Conservation (phyloP, 64 coral and sea anemone genomes). For the Stylophora pistillata region DNA sequence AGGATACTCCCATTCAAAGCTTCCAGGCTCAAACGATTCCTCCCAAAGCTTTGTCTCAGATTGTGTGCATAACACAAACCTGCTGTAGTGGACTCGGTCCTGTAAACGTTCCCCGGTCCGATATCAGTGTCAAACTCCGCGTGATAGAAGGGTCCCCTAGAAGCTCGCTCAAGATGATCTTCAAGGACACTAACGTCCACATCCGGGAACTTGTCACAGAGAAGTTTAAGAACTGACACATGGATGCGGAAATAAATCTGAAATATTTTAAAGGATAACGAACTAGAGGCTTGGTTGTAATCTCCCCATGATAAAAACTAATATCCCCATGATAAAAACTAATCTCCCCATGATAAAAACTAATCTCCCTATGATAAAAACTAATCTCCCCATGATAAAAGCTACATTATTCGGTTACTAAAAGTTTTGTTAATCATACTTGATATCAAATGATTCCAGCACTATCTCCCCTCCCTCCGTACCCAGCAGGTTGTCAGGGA, state of each 20-base stretch:
- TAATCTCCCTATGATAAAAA: no score
- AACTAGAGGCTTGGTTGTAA: background rate
- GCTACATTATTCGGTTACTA: no score
- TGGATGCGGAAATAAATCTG: slow-evolving; percentile 95
- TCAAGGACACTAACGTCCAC: slow-evolving; percentile 65
- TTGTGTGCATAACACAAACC: slow-evolving; percentile 1
- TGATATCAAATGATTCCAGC: no score
- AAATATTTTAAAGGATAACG: background rate
- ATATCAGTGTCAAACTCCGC: slow-evolving; percentile 74
- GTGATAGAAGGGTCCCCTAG: slow-evolving; percentile 87
- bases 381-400: no score
- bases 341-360: no score
- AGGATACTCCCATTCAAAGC: background rate
- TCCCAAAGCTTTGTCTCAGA: background rate
- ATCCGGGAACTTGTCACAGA: slow-evolving; percentile 69
- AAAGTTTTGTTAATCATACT: no score
- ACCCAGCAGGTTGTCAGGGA: no score
- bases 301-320: no score
- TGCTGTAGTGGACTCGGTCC: slow-evolving; percentile 53
- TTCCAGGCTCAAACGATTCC: background rate
- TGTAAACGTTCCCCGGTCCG: slow-evolving; percentile 21
- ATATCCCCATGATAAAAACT: no score
- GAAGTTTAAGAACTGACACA: slow-evolving; percentile 76
- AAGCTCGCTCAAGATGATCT: slow-evolving; percentile 69
- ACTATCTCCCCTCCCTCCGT: no score